Evolutionary conservation across 1,140 invertebrate species (phyloP), one percentile per base, ranked within the genome.

Genomic region (Drosophila leontia): DNA sequence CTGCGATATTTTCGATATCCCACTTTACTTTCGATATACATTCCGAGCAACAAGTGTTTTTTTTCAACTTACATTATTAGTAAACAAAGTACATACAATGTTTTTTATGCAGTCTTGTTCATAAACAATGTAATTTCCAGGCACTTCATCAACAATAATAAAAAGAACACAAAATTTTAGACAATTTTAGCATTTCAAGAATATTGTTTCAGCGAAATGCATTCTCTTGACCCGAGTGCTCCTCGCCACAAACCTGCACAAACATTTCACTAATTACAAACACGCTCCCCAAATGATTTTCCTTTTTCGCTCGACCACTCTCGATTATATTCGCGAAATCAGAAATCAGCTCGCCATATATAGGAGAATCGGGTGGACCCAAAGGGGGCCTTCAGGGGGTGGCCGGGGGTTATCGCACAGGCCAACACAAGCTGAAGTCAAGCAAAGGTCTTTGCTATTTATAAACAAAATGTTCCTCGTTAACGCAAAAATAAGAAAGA

Each of bases 371-470:
- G 48, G 35, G 26, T 1, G 29, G 34, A 47, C 12, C 11, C 26
- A 23, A 17, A 34, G 45, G 56, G 51, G 42, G 37, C 29, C 42
- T 56, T 11, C 35, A 2, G 19, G 44, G 55, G 61, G 42, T 55
- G 51, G n/a, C 29, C 17, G 42, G 48, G 42, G 50, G 77, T 85
- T 85, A 85, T 85, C 82, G 57, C 48, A 42, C 45, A 47, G 68
- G 78, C 61, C 63, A 82, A 61, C 35, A 78, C 29, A 64, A 80
- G 72, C 69, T 59, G 59, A 76, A 79, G 75, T 85, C 82, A 78
- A 56, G 69, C 70, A 78, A 68, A 85, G 74, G 79, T 82, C 83
- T 82, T 34, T 15, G 78, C 78, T 85, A 85, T 85, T 85, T 86
- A 47, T 85, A 80, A 72, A 82, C 45, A 32, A 60, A 71, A 50